A percentile compares a stretch with the other conserved stretches of the same genome.
phyloP scores from a whole-genome alignment of 2,113 vertebrate genomes.

The Pandion haliaetus region DNA sequence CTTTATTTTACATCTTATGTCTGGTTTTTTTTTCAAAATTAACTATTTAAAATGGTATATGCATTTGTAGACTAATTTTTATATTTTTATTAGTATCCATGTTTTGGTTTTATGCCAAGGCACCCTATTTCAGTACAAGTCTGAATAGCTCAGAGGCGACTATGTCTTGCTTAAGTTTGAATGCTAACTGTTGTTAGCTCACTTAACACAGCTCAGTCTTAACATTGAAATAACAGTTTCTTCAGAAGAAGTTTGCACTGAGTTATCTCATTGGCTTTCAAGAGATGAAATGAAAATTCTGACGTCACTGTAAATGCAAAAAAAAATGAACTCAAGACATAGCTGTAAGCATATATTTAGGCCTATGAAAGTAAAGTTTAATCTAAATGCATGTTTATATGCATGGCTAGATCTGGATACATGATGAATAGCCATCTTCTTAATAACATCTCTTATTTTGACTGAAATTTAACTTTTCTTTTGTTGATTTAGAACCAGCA shows the following conservation, averaged over 20 bases:
- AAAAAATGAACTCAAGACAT: neutral
- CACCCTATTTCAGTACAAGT: neutral
- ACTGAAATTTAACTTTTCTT: neutral
- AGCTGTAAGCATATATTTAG: neutral
- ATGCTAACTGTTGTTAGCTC: neutral
- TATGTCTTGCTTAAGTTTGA: neutral
- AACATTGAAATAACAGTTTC: neutral
- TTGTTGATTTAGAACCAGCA: slow-evolving; percentile 75
- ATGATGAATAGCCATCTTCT: neutral
- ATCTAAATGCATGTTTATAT: neutral
- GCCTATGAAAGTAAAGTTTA: neutral
- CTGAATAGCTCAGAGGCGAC: neutral
- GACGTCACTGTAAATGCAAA: neutral
- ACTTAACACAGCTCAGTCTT: neutral
- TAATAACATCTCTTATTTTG: neutral
- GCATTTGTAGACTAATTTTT: neutral
- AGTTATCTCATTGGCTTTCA: neutral
- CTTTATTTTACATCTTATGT: neutral
- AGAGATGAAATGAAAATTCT: neutral
- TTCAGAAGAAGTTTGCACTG: neutral
- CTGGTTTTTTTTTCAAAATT: neutral
- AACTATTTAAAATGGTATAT: neutral
- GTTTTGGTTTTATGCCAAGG: neutral
- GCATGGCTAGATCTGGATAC: neutral
- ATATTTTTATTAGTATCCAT: neutral